Conservation (phyloP, 2,888 invertebrate genomes). For the Macaria liturata region DNA sequence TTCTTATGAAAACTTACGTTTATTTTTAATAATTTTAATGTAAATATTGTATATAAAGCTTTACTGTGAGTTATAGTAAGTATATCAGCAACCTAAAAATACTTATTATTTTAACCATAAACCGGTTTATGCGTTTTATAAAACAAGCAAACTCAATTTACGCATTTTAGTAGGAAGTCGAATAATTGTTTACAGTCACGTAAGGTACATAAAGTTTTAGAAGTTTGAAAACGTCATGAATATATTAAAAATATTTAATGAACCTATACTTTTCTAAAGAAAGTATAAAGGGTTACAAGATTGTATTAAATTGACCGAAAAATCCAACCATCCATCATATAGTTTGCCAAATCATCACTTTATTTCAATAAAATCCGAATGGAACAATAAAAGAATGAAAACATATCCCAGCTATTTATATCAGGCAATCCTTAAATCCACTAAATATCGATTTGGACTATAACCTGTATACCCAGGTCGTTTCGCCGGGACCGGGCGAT, state of each 20-base stretch:
- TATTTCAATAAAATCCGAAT: slow-evolving; percentile 3
- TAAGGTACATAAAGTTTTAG: neutral
- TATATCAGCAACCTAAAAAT: slow-evolving; percentile 1
- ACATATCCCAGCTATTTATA: slow-evolving; percentile 8
- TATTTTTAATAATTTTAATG: too few relatives aligned
- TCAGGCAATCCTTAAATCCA: slow-evolving; percentile 13
- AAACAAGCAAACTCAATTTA: slow-evolving; percentile 11
- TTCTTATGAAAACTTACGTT: too few relatives aligned
- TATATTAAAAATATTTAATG: neutral
- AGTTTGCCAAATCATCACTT: neutral
- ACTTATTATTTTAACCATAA: slow-evolving; percentile 4
- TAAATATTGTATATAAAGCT: too few relatives aligned
- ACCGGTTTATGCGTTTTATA: slow-evolving; percentile 5
- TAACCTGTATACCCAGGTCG: slow-evolving; percentile 12
- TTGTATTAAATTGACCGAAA: too few relatives aligned
- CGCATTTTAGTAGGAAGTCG: slow-evolving; percentile 6
- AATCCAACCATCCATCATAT: neutral
- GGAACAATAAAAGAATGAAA: slow-evolving; percentile 4
- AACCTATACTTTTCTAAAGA: too few relatives aligned
- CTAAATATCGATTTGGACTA: slow-evolving; percentile 10
- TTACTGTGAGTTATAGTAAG: too few relatives aligned
- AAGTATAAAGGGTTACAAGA: too few relatives aligned
- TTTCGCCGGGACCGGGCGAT: slow-evolving; percentile 9
- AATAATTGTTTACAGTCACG: slow-evolving; percentile 16
- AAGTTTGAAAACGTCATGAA: neutral